Conservation (phyloP, 2,888 invertebrate genomes). For the Erebia epiphron region DNA sequence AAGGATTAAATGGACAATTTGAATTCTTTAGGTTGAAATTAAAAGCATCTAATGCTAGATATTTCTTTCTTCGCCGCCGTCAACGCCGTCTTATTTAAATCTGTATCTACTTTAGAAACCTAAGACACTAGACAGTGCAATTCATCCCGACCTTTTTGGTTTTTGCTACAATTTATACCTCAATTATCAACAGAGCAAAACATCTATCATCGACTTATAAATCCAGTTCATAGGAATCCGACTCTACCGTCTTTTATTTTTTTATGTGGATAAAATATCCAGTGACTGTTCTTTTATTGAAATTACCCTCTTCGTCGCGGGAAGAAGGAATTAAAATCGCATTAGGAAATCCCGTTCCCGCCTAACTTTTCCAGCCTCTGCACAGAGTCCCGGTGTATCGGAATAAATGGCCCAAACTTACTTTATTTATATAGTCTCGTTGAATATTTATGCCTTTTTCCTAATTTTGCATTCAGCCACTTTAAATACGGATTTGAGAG, state of each 20-base stretch:
- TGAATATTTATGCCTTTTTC: constrained; percentile 79
- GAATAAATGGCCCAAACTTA: constrained; percentile 80
- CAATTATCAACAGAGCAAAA: background rate
- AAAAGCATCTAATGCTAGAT: no score
- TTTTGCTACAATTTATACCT: no score
- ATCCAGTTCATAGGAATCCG: constrained; percentile 31
- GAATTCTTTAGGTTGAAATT: background rate
- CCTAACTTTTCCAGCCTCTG: constrained; percentile 78
- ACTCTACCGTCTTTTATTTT: constrained; percentile 48
- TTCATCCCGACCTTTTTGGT: no score
- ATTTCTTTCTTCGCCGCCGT: no score
- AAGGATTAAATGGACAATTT: no score
- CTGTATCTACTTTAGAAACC: no score
- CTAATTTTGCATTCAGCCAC: constrained; percentile 72
- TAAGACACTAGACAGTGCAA: no score
- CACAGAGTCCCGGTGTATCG: constrained; percentile 77
- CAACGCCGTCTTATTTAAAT: no score
- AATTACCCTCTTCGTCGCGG: constrained; percentile 76
- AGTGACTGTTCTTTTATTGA: constrained; percentile 71
- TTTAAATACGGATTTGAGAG: constrained; percentile 61
- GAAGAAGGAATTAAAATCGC: constrained; percentile 81
- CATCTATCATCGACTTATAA: constrained; percentile 7
- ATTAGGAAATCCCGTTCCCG: constrained; percentile 80
- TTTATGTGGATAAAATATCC: constrained; percentile 59
- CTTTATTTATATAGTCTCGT: constrained; percentile 79